These are phyloP conservation scores for Drosophila pseudotalamancana DNA, from an alignment of 2,888 invertebrate species.

Conservation along the genomic window DNA sequence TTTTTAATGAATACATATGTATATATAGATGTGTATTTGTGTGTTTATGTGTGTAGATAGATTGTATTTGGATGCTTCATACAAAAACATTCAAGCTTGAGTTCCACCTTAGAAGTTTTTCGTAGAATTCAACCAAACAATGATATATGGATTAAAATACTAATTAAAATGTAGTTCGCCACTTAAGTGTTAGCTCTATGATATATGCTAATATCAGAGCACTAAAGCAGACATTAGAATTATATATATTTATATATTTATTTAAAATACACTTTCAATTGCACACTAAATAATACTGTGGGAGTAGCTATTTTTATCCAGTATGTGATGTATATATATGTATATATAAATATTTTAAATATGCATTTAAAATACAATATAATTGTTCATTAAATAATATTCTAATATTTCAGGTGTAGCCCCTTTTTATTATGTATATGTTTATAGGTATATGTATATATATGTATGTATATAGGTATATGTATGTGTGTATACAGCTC, in stretches of 20 bases:
- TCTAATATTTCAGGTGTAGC: slow-evolving; percentile 1
- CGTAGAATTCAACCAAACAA: slow-evolving; percentile 1
- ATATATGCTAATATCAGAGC: slow-evolving; percentile 6
- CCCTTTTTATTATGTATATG: neutral
- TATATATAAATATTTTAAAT: slow-evolving; percentile 22
- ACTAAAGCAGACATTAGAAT: slow-evolving; percentile 17
- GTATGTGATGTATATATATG: slow-evolving; percentile 21
- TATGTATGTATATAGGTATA: slow-evolving; percentile 1
- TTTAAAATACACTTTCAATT: slow-evolving; percentile 38
- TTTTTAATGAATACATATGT: slow-evolving; percentile 47
- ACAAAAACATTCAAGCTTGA: slow-evolving; percentile 18
- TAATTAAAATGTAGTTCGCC: neutral
- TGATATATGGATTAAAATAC: slow-evolving; percentile 4
- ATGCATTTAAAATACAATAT: slow-evolving; percentile 36
- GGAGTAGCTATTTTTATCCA: slow-evolving; percentile 36
- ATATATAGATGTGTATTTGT: slow-evolving; percentile 1
- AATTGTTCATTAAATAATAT: slow-evolving; percentile 22
- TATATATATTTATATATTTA: slow-evolving; percentile 17
- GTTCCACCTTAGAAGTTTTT: too few relatives aligned
- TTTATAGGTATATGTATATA: slow-evolving; percentile 5
- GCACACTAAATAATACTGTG: slow-evolving; percentile 57
- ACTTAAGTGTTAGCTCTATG: neutral
- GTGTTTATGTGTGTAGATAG: neutral
- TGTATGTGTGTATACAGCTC: slow-evolving; percentile 18
- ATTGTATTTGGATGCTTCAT: neutral